Evolutionary conservation across 2,888 invertebrate genomes (phyloP).

Genomic region (Zhuqinia jingwanae): DNA sequence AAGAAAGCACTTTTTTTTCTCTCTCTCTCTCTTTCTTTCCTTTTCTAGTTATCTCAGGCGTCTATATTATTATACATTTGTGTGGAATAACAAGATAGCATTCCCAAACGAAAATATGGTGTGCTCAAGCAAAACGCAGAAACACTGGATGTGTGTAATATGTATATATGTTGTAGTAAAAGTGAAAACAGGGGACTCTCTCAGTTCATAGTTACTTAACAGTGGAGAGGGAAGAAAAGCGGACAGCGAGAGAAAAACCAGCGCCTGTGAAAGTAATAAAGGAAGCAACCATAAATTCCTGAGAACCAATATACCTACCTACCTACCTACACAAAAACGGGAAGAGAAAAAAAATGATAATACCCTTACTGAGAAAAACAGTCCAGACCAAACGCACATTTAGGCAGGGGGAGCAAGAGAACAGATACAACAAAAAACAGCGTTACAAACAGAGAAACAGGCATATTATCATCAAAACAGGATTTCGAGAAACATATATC

Average conservation of each 20-base stretch:
- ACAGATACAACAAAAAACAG: too few relatives aligned
- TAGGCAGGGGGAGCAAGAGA: too few relatives aligned
- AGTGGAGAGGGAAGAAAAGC: neutral
- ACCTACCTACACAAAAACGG: neutral
- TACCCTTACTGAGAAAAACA: neutral
- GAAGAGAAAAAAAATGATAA: conserved; percentile 3
- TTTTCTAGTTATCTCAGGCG: conserved; percentile 41
- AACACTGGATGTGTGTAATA: neutral
- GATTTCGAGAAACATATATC: too few relatives aligned
- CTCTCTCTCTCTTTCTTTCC: neutral
- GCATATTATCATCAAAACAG: too few relatives aligned
- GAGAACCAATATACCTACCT: conserved; percentile 64
- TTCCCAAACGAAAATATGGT: conserved; percentile 58
- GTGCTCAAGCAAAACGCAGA: conserved; percentile 10
- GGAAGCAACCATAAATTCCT: conserved; percentile 67
- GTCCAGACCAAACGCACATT: neutral
- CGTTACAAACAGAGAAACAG: too few relatives aligned
- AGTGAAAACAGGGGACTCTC: conserved; percentile 13
- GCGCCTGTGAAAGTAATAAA: conserved; percentile 62
- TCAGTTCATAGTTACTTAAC: neutral
- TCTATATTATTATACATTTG: conserved; percentile 56
- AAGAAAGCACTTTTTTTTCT: neutral
- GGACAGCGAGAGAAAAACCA: conserved; percentile 39
- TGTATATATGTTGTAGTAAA: conserved; percentile 18
- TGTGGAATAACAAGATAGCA: conserved; percentile 62